Percentiles rank a stretch among this genome's conserved stretches.
phyloP scores from a whole-genome alignment of 2,113 vertebrate genomes.

The Hyaena hyaena region DNA sequence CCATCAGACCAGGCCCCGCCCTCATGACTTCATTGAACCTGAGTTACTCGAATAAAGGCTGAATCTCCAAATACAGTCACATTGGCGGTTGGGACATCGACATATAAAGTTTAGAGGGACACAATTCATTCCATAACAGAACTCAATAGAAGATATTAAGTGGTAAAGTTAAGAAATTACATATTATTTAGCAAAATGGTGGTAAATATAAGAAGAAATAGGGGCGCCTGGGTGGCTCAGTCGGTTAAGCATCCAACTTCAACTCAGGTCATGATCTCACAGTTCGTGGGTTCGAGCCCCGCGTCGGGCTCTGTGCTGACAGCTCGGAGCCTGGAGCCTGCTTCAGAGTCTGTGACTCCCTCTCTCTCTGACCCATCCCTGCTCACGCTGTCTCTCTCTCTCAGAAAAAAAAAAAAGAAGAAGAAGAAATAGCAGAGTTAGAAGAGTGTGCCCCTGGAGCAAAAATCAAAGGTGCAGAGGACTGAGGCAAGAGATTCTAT shows the following conservation, averaged over 20 bases:
- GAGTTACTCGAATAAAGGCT: background rate
- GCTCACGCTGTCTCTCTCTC: too few relatives aligned
- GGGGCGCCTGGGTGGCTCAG: too few relatives aligned
- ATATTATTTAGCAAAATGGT: constrained; percentile 1
- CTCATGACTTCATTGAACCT: background rate
- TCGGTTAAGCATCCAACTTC: too few relatives aligned
- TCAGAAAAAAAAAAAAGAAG: too few relatives aligned
- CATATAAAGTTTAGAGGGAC: background rate
- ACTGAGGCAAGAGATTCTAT: background rate
- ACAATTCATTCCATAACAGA: background rate
- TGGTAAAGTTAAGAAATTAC: background rate
- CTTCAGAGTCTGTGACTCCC: too few relatives aligned
- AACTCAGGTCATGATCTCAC: too few relatives aligned
- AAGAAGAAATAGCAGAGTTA: background rate
- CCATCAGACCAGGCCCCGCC: background rate
- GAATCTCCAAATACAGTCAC: background rate
- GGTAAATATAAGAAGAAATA: background rate
- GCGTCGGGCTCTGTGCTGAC: too few relatives aligned
- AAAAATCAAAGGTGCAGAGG: background rate
- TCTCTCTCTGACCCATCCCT: too few relatives aligned
- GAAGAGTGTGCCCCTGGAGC: background rate
- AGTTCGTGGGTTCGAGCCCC: too few relatives aligned
- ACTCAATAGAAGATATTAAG: background rate
- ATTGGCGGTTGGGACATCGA: background rate
- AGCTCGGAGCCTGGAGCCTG: too few relatives aligned